These are phyloP conservation scores for Drosophila littoralis DNA, from an alignment of 1,140 invertebrate genomes.

Conservation along the genomic window DNA sequence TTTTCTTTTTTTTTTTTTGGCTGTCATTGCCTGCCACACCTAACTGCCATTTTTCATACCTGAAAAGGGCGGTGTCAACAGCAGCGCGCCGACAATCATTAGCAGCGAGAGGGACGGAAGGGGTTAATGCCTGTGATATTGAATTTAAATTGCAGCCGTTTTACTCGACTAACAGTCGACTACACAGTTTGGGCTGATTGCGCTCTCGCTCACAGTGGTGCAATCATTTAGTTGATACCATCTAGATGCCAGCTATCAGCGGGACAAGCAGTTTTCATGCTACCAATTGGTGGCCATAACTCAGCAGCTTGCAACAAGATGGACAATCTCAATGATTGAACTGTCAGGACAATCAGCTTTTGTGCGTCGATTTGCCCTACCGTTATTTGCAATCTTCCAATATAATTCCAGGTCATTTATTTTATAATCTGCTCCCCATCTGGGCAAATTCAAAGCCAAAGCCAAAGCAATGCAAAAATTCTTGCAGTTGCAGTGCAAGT, in stretches of 20 bases:
- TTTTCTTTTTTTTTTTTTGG: slow-evolving; percentile 31
- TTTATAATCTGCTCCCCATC: slow-evolving; percentile 63
- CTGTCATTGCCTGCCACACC: slow-evolving; percentile 43
- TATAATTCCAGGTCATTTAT: slow-evolving; percentile 75
- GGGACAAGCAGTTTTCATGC: slow-evolving; percentile 11
- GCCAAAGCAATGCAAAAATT: slow-evolving; percentile 61
- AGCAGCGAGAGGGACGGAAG: slow-evolving; percentile 9
- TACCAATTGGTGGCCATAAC: slow-evolving; percentile 50
- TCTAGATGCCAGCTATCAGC: slow-evolving; percentile 8
- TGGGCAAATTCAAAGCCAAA: slow-evolving; percentile 12
- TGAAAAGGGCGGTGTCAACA: slow-evolving; percentile 51
- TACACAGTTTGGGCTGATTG: slow-evolving; percentile 17
- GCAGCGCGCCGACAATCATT: slow-evolving; percentile 49
- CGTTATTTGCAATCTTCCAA: slow-evolving; percentile 38
- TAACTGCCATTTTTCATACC: slow-evolving; percentile 66
- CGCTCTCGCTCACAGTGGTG: slow-evolving; percentile 3
- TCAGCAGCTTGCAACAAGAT: slow-evolving; percentile 50
- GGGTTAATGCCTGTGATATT: slow-evolving; percentile 22
- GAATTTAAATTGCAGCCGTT: slow-evolving; percentile 43
- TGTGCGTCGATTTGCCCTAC: slow-evolving; percentile 35
- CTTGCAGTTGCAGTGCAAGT: slow-evolving; percentile 30
- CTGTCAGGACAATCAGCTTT: slow-evolving; percentile 69
- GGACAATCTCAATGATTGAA: slow-evolving; percentile 68
- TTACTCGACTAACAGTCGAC: background rate
- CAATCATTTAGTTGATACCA: slow-evolving; percentile 15